Conservation (phyloP, 1,140 invertebrate species). For the Rhyzopertha dominica region DNA sequence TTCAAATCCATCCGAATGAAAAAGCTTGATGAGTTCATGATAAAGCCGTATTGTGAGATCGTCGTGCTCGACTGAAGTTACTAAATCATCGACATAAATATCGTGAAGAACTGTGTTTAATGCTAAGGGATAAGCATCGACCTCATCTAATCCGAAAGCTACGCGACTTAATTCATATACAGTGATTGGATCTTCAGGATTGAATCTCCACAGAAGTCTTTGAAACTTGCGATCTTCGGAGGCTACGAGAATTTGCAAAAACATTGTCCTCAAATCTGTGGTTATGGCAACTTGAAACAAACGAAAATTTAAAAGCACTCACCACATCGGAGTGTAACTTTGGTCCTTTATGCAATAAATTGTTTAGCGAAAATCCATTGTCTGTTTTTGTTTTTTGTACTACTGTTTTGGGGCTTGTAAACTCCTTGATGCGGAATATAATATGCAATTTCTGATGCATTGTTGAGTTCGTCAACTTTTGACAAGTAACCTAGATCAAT, state of each 20-base stretch:
- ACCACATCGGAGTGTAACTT: no score
- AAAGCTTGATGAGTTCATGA: neutral
- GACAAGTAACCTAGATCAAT: neutral
- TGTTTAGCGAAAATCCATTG: no score
- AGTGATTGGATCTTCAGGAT: neutral
- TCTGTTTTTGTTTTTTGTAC: no score
- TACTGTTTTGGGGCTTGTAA: no score
- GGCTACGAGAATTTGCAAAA: no score
- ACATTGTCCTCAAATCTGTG: no score
- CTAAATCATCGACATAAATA: constrained; percentile 2
- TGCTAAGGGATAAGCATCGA: neutral
- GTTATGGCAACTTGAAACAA: no score
- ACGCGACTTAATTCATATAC: constrained; percentile 1
- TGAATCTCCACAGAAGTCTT: neutral
- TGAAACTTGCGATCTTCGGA: no score
- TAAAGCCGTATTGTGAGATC: neutral
- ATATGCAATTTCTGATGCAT: no score
- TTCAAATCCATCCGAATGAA: constrained; percentile 2
- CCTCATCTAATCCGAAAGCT: constrained; percentile 1
- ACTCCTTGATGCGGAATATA: no score
- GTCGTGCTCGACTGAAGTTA: neutral
- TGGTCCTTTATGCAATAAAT: no score
- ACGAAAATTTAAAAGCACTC: no score
- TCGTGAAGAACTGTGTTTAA: neutral
- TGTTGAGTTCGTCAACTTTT: neutral